Evolutionary conservation across 1,140 invertebrate species (phyloP).

Genomic region (Pachypeltis micranthus): DNA sequence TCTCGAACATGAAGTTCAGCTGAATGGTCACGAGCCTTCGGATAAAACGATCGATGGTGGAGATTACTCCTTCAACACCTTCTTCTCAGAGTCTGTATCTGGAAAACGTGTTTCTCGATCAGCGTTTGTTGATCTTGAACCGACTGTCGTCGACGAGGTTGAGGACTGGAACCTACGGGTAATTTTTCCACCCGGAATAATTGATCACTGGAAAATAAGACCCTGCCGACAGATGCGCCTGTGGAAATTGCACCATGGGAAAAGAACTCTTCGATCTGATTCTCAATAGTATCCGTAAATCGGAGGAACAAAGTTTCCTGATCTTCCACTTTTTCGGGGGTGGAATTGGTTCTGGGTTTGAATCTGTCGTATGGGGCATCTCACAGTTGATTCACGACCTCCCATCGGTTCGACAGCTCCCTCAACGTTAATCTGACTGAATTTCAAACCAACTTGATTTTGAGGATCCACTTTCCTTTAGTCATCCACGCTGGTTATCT

Average conservation of each 20-base stretch:
- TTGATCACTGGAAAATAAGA: conserved; percentile 78
- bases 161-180: conserved; percentile 67
- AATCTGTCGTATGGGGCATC: conserved; percentile 75
- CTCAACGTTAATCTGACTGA: conserved; percentile 81
- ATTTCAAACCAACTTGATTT: conserved; percentile 56
- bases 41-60: conserved; percentile 51
- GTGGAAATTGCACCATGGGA: conserved; percentile 77
- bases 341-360: conserved; percentile 74
- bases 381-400: conserved; percentile 76
- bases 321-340: conserved; percentile 85
- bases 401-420: conserved; percentile 75
- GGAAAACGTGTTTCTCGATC: conserved; percentile 77
- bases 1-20: too few species aligned
- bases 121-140: conserved; percentile 77
- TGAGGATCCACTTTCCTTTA: conserved; percentile 70
- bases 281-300: conserved; percentile 61
- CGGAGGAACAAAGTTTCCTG: conserved; percentile 75
- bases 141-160: conserved; percentile 70
- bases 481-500: conserved; percentile 71
- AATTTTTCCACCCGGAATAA: conserved; percentile 76
- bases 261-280: conserved; percentile 76
- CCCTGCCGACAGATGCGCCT: conserved; percentile 78
- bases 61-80: conserved; percentile 78
- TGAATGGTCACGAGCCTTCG: too few species aligned
- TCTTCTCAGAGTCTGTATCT: conserved; percentile 78